Base-by-base conservation (phyloP, 2,113 vertebrate species). In the Cairina moschata region DNA sequence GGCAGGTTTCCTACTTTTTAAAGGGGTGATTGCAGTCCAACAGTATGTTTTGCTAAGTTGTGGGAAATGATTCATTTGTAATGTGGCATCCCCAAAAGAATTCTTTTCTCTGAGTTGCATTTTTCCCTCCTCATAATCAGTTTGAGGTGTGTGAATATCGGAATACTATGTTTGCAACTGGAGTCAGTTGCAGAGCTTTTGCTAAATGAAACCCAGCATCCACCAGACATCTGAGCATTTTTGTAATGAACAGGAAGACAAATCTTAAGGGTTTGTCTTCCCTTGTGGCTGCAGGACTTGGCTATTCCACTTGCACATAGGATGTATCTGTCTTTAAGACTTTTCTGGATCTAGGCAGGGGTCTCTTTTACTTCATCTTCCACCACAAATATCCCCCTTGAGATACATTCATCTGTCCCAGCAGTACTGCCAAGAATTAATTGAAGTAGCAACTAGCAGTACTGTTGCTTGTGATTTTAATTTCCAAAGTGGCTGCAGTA, bases 381-480 rank as follows among this genome's bases (percentile, higher is more conserved):
- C 44, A 93, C 86, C 92, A 96, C 88, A 94, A 92, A 92, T 90
- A 84, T 88, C 77, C 29, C 80, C 86, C 93, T 91, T 89, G 91
- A 91, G 91, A 29, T 96, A 94, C 16, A 80, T 94, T 91, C 0
- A 0, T 81, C 72, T 91, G 72, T 86, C 88, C 65, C 69, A 67
- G 17, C 48, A 56, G 86, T 32, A 83, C 66, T 93, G 90, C 88
- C 90, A 94, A 84, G 76, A 96, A 75, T 18, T 74, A 92, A 82
- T 32, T 94, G 93, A 86, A 88, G 80, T 65, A 96, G 38, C 82
- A 86, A 91, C 92, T 77, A 81, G 75, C 76, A 90, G 75, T 62
- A 66, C 31, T 93, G 52, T 65, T 91, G 68, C 44, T 60, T 91
- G 54, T 36, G 56, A 78, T 90, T 94, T 94, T 81, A 34, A 88